phyloP scores from a whole-genome alignment of 2,888 invertebrate genomes.

The Drosophila fungiperda region DNA sequence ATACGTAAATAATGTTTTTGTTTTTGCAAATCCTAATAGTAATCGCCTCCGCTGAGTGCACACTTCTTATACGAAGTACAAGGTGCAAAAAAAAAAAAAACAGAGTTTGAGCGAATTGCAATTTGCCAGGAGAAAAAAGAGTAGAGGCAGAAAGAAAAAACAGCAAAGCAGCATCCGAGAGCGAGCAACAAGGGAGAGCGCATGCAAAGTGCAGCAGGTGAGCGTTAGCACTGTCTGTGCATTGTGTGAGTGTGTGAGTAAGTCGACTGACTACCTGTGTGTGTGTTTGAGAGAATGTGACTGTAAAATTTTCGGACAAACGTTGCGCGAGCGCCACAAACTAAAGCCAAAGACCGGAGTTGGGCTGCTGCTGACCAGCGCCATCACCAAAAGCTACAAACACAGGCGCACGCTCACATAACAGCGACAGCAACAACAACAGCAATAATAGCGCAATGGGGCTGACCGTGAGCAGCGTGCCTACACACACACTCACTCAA shows the following conservation, averaged over 20 bases:
- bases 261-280: slow-evolving; percentile 15
- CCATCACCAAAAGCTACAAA: slow-evolving; percentile 62
- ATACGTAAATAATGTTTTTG: slow-evolving; percentile 22
- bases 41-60: slow-evolving; percentile 15
- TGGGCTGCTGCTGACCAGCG: slow-evolving; percentile 57
- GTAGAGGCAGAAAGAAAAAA: slow-evolving; percentile 29
- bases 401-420: slow-evolving; percentile 62
- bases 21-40: slow-evolving; percentile 45
- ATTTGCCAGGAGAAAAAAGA: slow-evolving; percentile 31
- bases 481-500: slow-evolving; percentile 39
- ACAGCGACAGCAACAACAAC: slow-evolving; percentile 37
- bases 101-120: slow-evolving; percentile 44
- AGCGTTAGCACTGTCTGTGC: slow-evolving; percentile 27
- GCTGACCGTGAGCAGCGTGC: slow-evolving; percentile 62
- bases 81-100: slow-evolving; percentile 40
- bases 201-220: slow-evolving; percentile 78
- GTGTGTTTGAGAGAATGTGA: slow-evolving; percentile 46
- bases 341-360: slow-evolving; percentile 59
- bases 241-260: slow-evolving; percentile 12
- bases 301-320: slow-evolving; percentile 60
- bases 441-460: slow-evolving; percentile 62
- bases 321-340: slow-evolving; percentile 62
- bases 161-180: slow-evolving; percentile 51
- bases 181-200: slow-evolving; percentile 58
- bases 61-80: slow-evolving; percentile 11